A percentile compares a stretch with the other conserved stretches of the same genome.
Evolutionary conservation across 2,113 vertebrate genomes (phyloP).

Genomic region (Phylloscopus whistleri): DNA sequence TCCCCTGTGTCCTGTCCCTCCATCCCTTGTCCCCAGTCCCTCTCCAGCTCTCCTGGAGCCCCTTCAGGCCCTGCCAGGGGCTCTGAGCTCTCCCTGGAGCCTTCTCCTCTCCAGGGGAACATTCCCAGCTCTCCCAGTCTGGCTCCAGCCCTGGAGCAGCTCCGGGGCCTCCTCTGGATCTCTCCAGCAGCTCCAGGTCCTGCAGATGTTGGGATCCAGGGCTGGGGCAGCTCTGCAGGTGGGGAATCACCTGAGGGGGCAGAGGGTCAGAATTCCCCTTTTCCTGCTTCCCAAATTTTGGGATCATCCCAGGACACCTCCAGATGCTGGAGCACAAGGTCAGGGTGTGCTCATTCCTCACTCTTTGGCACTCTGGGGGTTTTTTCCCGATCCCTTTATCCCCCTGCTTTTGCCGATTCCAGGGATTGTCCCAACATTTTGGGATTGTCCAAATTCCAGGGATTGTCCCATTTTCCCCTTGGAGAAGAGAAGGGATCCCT

Average conservation of each 20-base stretch:
- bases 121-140: too few relatives aligned
- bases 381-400: background rate
- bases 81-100: too few relatives aligned
- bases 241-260: background rate
- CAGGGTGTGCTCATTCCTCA: rapidly evolving
- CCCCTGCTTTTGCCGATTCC: rapidly evolving
- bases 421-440: background rate
- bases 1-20: too few relatives aligned
- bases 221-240: background rate
- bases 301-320: background rate
- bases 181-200: too few relatives aligned
- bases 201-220: background rate
- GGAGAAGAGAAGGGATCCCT: background rate
- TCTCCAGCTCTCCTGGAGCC: too few relatives aligned
- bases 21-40: too few relatives aligned
- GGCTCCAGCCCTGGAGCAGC: too few relatives aligned
- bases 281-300: background rate
- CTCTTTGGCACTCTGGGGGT: rapidly evolving
- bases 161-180: too few relatives aligned
- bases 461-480: background rate
- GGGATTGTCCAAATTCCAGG: background rate
- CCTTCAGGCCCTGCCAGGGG: too few relatives aligned
- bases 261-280: background rate
- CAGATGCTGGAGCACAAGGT: rapidly evolving
- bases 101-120: too few relatives aligned